Conservation (phyloP, 2,888 invertebrate species). For the Campoplex nolae region DNA sequence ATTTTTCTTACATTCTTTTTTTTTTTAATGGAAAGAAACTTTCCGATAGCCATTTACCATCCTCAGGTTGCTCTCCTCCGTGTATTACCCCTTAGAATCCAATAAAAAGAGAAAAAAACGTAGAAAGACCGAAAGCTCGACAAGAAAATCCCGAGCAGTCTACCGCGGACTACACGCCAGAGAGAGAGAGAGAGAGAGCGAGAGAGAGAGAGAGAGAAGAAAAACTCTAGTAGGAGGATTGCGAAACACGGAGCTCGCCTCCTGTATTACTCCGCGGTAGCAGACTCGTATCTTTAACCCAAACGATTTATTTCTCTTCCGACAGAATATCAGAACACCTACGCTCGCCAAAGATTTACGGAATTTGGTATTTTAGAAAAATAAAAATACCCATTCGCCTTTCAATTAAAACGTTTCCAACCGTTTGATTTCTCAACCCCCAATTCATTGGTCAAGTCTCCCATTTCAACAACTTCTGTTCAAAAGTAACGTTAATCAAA, state of each 20-base stretch:
- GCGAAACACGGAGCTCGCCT: conserved; percentile 46
- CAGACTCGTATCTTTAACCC: conserved; percentile 18
- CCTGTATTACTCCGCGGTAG: conserved; percentile 7
- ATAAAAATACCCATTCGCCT: neutral
- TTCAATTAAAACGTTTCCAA: neutral
- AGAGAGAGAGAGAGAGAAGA: neutral
- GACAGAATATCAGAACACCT: conserved; percentile 18
- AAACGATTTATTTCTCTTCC: conserved; percentile 37
- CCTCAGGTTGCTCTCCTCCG: conserved; percentile 58
- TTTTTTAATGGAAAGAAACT: conserved; percentile 46
- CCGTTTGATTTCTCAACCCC: neutral
- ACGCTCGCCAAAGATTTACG: conserved; percentile 16
- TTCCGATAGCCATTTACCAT: conserved; percentile 61
- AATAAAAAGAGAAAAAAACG: conserved; percentile 2
- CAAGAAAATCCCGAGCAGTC: conserved; percentile 51
- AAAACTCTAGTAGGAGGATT: conserved; percentile 30
- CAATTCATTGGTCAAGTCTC: neutral
- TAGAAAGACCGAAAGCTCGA: neutral
- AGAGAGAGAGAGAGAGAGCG: neutral
- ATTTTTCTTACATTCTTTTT: conserved; percentile 5
- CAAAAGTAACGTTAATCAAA: neutral
- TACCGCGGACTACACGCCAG: conserved; percentile 6
- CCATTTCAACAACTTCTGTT: neutral
- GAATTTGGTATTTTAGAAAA: neutral
- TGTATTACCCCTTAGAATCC: conserved; percentile 38